A percentile compares a stretch with the other conserved stretches of the same genome.
Conservation (phyloP, 2,888 invertebrate genomes). For the Drosophila melanocephala region DNA sequence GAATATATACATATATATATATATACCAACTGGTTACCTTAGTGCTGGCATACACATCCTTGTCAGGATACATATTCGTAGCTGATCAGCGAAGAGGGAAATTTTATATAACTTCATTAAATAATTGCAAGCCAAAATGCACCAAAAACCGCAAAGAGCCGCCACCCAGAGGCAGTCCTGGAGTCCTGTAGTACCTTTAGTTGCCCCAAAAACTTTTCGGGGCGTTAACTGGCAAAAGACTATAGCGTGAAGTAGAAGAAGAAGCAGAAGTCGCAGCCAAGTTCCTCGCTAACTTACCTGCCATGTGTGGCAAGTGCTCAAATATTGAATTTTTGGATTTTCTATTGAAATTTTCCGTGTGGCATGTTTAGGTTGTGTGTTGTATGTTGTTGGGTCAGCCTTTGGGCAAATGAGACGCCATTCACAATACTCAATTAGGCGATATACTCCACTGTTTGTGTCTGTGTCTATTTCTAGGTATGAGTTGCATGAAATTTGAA, state of each 20-base stretch:
- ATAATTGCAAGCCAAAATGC: conserved; percentile 80
- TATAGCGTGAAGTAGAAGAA: conserved; percentile 14
- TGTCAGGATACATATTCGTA: conserved; percentile 40
- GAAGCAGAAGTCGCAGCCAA: conserved; percentile 22
- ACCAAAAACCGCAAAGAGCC: conserved; percentile 58
- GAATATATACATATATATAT: background rate
- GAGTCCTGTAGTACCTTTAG: conserved; percentile 5
- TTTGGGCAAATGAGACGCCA: conserved; percentile 64
- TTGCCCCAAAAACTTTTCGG: conserved; percentile 58
- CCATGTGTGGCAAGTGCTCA: conserved; percentile 57
- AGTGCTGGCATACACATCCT: conserved; percentile 41
- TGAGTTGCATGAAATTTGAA: conserved; percentile 3
- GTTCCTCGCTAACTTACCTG: conserved; percentile 33
- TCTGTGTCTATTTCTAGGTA: conserved; percentile 16
- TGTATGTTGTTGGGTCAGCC: conserved; percentile 56
- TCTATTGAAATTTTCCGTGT: conserved; percentile 61
- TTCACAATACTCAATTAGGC: conserved; percentile 70
- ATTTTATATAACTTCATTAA: conserved; percentile 82
- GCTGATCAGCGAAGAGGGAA: conserved; percentile 66
- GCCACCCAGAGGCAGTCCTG: conserved; percentile 31
- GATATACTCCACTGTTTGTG: conserved; percentile 13
- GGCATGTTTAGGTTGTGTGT: conserved; percentile 9
- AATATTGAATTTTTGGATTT: conserved; percentile 82
- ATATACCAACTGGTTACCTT: conserved; percentile 25
- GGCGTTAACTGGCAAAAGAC: conserved; percentile 77